Evolutionary conservation across 2,888 invertebrate species (phyloP).

Genomic region (Tipula unca): DNA sequence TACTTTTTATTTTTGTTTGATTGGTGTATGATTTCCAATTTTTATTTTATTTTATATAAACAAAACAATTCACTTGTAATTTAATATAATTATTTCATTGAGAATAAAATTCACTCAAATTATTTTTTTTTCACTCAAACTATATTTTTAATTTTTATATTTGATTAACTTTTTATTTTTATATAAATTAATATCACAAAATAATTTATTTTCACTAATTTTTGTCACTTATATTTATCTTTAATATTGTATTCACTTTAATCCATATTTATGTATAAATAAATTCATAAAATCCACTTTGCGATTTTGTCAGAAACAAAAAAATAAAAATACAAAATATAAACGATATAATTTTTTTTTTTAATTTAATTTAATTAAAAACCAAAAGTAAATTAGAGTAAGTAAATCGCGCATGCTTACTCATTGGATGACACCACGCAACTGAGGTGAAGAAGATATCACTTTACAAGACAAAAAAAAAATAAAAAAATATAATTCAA

Average conservation of each 20-base stretch:
- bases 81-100: not conserved
- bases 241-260: conserved; percentile 9
- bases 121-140: not conserved
- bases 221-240: not conserved
- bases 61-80: not conserved
- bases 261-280: not conserved
- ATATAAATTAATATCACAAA: not conserved
- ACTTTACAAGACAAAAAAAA: conserved; percentile 18
- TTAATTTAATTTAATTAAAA: not conserved
- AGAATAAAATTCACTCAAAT: not conserved
- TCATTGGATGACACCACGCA: conserved; percentile 19
- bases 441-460: conserved; percentile 19
- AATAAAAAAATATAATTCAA: conserved; percentile 14
- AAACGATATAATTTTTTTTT: not conserved
- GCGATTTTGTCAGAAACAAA: not conserved
- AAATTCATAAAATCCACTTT: not conserved
- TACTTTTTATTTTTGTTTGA: not conserved
- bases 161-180: not conserved
- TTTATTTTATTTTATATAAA: not conserved
- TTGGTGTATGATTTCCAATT: not conserved
- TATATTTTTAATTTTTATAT: not conserved
- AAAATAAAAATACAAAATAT: not conserved
- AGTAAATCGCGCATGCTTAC: conserved; percentile 18
- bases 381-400: not conserved
- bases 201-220: not conserved